A percentile compares a stretch with the other conserved stretches of the same genome.
Conservation (phyloP, 2,888 invertebrate genomes). For the Empis stercorea region DNA sequence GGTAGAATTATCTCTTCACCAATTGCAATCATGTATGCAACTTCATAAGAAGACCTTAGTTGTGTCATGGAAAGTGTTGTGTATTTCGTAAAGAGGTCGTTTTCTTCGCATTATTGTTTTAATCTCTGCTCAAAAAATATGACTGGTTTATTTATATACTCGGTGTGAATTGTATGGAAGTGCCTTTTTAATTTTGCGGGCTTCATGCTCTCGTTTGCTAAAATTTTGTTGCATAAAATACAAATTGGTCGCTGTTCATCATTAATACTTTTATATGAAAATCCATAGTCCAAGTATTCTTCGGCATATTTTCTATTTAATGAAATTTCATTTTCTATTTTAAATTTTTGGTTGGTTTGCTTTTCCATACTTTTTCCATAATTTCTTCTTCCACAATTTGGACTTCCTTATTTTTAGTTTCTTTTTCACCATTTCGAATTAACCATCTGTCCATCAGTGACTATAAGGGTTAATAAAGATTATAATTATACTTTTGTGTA, state of each 20-base stretch:
- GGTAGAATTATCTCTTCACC: constrained; percentile 4
- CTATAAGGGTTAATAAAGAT: background rate
- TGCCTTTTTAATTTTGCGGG: background rate
- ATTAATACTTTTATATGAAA: background rate
- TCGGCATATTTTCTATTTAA: background rate
- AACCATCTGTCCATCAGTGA: background rate
- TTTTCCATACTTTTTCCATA: background rate
- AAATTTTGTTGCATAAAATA: background rate
- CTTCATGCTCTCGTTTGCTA: background rate
- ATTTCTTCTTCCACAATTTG: background rate
- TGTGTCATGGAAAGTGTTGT: background rate
- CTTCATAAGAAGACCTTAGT: background rate
- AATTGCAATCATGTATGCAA: background rate
- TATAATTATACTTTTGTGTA: background rate
- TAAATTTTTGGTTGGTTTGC: background rate
- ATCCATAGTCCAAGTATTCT: background rate
- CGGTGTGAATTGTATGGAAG: background rate
- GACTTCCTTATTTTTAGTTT: background rate
- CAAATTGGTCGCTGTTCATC: background rate
- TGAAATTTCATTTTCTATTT: too few relatives aligned
- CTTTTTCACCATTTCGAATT: background rate
- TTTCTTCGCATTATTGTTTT: background rate
- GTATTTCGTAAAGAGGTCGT: background rate
- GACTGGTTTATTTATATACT: background rate
- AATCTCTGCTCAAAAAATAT: too few relatives aligned